Evolutionary conservation across 2,113 vertebrate genomes (phyloP).

Genomic region (Charina bottae): DNA sequence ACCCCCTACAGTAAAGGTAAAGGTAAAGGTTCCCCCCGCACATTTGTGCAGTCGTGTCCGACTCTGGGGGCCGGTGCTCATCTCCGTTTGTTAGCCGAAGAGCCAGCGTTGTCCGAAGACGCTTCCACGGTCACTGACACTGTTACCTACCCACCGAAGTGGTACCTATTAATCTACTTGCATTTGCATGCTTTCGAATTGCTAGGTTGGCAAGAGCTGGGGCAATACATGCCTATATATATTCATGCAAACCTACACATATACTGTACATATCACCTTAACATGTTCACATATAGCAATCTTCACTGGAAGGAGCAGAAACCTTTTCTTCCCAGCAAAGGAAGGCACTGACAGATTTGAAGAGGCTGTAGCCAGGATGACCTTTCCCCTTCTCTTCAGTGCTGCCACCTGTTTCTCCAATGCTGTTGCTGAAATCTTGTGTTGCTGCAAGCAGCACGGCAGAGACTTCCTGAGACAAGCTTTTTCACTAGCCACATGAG

Average conservation of each 20-base stretch:
- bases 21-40: too few species aligned
- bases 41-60: too few species aligned
- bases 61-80: too few species aligned
- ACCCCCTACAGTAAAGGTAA: too few species aligned
- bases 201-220: too few species aligned
- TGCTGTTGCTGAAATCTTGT: not conserved
- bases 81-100: too few species aligned
- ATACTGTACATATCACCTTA: not conserved
- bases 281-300: not conserved
- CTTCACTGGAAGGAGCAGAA: not conserved
- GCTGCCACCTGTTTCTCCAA: not conserved
- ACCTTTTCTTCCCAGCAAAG: not conserved
- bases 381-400: not conserved
- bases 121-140: too few species aligned
- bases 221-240: not conserved
- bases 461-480: not conserved
- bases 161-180: too few species aligned
- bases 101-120: too few species aligned
- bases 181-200: too few species aligned
- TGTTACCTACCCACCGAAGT: too few species aligned
- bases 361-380: not conserved
- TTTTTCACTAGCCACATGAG: not conserved
- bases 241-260: not conserved
- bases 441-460: not conserved
- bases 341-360: not conserved